These are phyloP conservation scores for Hyposmocoma kahamanoa DNA, from an alignment of 1,140 invertebrate genomes.

Conservation along the genomic window DNA sequence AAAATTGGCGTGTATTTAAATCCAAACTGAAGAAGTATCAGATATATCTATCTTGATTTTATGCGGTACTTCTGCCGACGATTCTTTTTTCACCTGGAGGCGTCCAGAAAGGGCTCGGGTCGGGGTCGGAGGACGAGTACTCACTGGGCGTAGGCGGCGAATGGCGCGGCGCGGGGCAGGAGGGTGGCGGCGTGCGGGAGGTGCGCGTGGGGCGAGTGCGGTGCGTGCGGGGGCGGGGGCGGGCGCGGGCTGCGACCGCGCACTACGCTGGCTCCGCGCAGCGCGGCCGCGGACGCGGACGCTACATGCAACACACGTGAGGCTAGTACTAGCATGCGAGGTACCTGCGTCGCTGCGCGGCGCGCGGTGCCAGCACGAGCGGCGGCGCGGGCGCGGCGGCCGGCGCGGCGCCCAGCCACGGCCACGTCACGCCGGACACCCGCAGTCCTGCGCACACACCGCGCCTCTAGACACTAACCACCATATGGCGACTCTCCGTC, in stretches of 20 bases:
- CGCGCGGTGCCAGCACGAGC: slow-evolving; percentile 69
- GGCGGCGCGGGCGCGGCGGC: slow-evolving; percentile 71
- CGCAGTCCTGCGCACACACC: slow-evolving; percentile 75
- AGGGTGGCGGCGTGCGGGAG: slow-evolving; percentile 74
- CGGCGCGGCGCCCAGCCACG: slow-evolving; percentile 72
- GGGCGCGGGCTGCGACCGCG: slow-evolving; percentile 71
- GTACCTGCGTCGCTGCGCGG: slow-evolving; percentile 73
- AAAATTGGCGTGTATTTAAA: no score
- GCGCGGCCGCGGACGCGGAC: slow-evolving; percentile 71
- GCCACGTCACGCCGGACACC: slow-evolving; percentile 75
- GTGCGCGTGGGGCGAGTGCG: slow-evolving; percentile 68
- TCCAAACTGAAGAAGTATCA: no score
- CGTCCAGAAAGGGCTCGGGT: slow-evolving; percentile 14
- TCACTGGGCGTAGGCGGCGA: slow-evolving; percentile 81
- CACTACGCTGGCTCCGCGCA: slow-evolving; percentile 64
- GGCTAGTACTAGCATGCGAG: slow-evolving; percentile 49
- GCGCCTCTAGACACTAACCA: slow-evolving; percentile 13
- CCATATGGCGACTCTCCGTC: no score
- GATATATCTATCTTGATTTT: no score
- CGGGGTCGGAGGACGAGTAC: slow-evolving; percentile 59
- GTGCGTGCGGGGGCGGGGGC: slow-evolving; percentile 70
- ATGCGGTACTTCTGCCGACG: no score
- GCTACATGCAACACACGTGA: slow-evolving; percentile 73
- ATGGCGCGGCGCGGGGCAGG: slow-evolving; percentile 51
- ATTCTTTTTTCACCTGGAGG: no score